Percentiles rank a stretch among this genome's conserved stretches.
phyloP scores from a whole-genome alignment of 2,113 vertebrate genomes.

The Arvicanthis niloticus region DNA sequence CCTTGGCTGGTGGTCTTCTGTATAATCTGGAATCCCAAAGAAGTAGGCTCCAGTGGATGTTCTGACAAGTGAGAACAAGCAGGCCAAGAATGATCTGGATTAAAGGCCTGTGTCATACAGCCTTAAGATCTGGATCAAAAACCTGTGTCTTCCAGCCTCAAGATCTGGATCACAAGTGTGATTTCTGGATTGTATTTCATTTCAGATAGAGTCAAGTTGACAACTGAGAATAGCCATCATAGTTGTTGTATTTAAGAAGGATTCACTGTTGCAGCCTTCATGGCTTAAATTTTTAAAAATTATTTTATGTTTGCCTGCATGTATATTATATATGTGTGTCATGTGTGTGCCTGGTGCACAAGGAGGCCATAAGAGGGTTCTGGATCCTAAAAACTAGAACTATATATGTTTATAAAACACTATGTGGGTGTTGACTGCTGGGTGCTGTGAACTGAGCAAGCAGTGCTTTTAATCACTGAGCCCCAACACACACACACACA shows the following conservation, averaged over 20 bases:
- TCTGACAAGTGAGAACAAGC: too few relatives aligned
- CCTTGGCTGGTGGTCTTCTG: too few relatives aligned
- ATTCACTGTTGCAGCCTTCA: background rate
- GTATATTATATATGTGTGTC: background rate
- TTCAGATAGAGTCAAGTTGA: too few relatives aligned
- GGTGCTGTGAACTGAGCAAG: background rate
- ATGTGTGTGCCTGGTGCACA: background rate
- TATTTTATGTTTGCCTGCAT: background rate
- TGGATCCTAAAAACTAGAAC: background rate
- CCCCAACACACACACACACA: background rate
- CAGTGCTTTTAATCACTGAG: background rate
- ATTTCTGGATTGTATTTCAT: too few relatives aligned
- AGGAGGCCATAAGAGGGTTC: background rate
- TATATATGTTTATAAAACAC: background rate
- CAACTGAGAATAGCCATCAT: too few relatives aligned
- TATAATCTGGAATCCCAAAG: too few relatives aligned
- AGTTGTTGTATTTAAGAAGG: background rate
- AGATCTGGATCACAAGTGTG: too few relatives aligned
- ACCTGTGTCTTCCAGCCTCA: too few relatives aligned
- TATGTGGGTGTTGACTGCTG: background rate
- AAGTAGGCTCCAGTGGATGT: too few relatives aligned
- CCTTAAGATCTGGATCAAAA: too few relatives aligned
- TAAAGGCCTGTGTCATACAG: too few relatives aligned
- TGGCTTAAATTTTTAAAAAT: background rate
- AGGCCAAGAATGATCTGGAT: too few relatives aligned